phyloP scores from a whole-genome alignment of 1,140 invertebrate species.

The Zophobas atratus region DNA sequence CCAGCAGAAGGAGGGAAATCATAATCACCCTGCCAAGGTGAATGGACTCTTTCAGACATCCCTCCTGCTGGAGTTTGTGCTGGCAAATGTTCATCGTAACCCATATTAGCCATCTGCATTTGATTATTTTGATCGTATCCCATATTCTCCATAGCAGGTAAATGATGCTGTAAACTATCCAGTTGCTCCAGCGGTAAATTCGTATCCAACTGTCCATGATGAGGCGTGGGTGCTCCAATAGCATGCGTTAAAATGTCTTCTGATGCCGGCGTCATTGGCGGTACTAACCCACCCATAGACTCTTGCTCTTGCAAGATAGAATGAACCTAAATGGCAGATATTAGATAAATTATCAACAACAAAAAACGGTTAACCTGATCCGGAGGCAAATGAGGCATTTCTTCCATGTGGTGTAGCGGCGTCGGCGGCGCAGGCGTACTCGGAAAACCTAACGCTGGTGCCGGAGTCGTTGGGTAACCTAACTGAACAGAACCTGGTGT shows the following conservation, averaged over 20 bases:
- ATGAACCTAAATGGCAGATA: conserved; percentile 53
- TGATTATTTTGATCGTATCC: conserved; percentile 73
- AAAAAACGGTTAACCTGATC: conserved; percentile 65
- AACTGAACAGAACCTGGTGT: conserved; percentile 21
- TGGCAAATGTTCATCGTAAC: conserved; percentile 84
- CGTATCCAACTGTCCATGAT: conserved; percentile 57
- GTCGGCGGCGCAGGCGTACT: conserved; percentile 64
- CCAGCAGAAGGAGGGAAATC: conserved; percentile 87
- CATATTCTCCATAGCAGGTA: conserved; percentile 79
- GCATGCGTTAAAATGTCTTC: conserved; percentile 55
- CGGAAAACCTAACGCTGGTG: conserved; percentile 54
- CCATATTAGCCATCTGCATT: conserved; percentile 77
- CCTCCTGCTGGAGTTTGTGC: conserved; percentile 71
- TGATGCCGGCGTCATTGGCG: conserved; percentile 62
- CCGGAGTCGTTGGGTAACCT: conserved; percentile 44
- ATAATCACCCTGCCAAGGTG: conserved; percentile 87
- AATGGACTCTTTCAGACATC: conserved; percentile 76
- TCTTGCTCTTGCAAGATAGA: conserved; percentile 65
- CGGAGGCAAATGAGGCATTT: conserved; percentile 71
- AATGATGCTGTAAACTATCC: conserved; percentile 61
- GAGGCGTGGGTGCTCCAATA: conserved; percentile 58
- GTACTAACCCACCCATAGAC: conserved; percentile 55
- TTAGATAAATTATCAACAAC: not conserved
- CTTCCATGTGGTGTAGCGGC: conserved; percentile 63
- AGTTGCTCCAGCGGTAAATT: conserved; percentile 59